phyloP scores from a whole-genome alignment of 1,140 invertebrate genomes.

The Drosophila santomea region DNA sequence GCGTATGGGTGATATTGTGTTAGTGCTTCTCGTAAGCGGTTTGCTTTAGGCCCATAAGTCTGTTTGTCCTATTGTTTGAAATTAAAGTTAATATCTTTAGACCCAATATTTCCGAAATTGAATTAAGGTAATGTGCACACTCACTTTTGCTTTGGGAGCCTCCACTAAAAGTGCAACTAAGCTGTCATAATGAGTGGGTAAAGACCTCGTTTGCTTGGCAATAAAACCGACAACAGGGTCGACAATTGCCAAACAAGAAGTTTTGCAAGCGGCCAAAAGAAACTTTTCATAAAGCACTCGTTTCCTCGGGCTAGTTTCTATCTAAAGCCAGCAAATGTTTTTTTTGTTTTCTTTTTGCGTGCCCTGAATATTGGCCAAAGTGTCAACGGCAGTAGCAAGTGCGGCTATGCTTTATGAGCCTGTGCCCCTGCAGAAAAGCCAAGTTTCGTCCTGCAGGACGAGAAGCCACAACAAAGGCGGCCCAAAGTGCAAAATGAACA shows the following conservation, averaged over 20 bases:
- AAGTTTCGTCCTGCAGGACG: slow-evolving; percentile 54
- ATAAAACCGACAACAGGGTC: slow-evolving; percentile 58
- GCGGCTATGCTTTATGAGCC: slow-evolving; percentile 68
- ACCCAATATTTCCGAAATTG: not conserved
- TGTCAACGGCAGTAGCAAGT: slow-evolving; percentile 77
- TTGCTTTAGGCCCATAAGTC: slow-evolving; percentile 24
- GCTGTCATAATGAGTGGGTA: slow-evolving; percentile 72
- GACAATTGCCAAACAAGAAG: slow-evolving; percentile 65
- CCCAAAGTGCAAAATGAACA: slow-evolving; percentile 73
- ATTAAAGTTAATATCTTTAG: not conserved
- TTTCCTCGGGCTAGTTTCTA: slow-evolving; percentile 5
- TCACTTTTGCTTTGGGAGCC: slow-evolving; percentile 10
- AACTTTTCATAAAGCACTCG: slow-evolving; percentile 71
- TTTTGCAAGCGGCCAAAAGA: slow-evolving; percentile 47
- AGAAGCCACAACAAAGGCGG: slow-evolving; percentile 77
- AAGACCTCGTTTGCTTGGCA: slow-evolving; percentile 68
- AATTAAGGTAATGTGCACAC: not conserved
- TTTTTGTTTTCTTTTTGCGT: slow-evolving; percentile 31
- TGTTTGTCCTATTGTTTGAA: not conserved
- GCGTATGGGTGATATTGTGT: slow-evolving; percentile 1
- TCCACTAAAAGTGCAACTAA: slow-evolving; percentile 49
- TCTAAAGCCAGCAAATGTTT: not conserved
- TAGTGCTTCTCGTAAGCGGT: slow-evolving; percentile 50
- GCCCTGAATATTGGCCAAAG: slow-evolving; percentile 76
- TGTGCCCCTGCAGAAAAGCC: slow-evolving; percentile 52